A percentile compares a stretch with the other conserved stretches of the same genome.
phyloP scores from a whole-genome alignment of 2,113 vertebrate genomes.

The Paramormyrops kingsleyae region DNA sequence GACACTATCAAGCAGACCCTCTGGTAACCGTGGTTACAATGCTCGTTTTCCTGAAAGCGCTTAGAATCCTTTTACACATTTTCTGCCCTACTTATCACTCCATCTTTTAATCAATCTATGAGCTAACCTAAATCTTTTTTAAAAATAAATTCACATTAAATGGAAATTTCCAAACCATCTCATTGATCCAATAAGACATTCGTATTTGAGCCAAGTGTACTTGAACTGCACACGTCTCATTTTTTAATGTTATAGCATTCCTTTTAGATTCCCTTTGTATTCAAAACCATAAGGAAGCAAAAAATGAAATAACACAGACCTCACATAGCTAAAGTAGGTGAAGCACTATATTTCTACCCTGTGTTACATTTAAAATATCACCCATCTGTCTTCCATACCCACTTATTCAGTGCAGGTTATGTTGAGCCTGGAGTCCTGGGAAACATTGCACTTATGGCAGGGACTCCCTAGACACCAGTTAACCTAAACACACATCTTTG shows the following conservation, averaged over 20 bases:
- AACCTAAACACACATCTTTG: background rate
- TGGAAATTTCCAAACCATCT: background rate
- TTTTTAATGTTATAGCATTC: background rate
- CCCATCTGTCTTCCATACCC: background rate
- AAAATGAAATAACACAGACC: background rate
- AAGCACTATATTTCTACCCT: background rate
- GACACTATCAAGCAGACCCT: constrained; percentile 26
- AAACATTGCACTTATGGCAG: background rate
- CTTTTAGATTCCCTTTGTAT: background rate
- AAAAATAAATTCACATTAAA: background rate
- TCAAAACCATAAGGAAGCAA: background rate
- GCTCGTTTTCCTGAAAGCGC: constrained; percentile 18
- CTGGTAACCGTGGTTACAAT: constrained; percentile 54
- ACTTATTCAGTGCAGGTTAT: background rate
- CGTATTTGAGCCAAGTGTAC: background rate
- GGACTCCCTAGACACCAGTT: background rate
- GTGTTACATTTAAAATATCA: background rate
- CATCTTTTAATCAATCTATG: background rate
- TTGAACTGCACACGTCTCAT: background rate
- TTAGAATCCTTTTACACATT: background rate
- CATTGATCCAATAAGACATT: background rate
- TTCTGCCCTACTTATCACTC: background rate
- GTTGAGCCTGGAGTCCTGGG: background rate
- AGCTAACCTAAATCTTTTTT: background rate
- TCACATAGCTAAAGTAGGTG: background rate